Evolutionary conservation across 2,797 vertebrate species (phyloP).

Genomic region (Pygocentrus nattereri): DNA sequence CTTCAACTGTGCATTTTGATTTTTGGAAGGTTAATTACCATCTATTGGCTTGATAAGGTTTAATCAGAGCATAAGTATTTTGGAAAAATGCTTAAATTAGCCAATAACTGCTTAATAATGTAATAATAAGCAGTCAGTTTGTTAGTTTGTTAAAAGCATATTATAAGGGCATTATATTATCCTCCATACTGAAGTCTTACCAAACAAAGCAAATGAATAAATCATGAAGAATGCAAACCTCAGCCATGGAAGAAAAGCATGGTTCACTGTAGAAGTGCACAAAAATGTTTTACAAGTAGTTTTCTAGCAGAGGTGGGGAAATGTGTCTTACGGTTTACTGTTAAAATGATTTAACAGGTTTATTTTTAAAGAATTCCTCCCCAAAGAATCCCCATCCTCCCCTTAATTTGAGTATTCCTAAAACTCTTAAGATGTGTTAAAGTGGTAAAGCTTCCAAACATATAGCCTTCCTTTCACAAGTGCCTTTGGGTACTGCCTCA

Average conservation of each 20-base stretch:
- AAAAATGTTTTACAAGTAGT: background rate
- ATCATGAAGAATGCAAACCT: background rate
- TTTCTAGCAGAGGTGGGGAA: background rate
- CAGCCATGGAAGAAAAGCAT: too few relatives aligned
- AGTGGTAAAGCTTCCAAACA: background rate
- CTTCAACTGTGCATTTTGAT: too few relatives aligned
- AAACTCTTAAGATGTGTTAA: background rate
- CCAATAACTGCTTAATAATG: too few relatives aligned
- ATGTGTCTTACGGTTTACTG: background rate
- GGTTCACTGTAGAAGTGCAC: background rate
- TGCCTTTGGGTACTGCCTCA: slow-evolving; percentile 16
- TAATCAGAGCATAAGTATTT: too few relatives aligned
- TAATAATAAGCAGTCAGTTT: too few relatives aligned
- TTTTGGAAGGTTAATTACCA: too few relatives aligned
- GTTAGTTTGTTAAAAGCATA: too few relatives aligned
- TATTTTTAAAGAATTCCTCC: too few relatives aligned
- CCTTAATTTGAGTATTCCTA: background rate
- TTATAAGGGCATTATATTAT: too few relatives aligned
- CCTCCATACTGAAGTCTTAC: background rate
- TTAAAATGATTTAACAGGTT: background rate
- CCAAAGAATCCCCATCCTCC: too few relatives aligned
- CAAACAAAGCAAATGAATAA: background rate
- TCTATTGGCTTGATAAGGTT: too few relatives aligned
- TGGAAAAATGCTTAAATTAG: too few relatives aligned
- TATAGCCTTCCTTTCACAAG: slow-evolving; percentile 20